Evolutionary conservation across 2,113 vertebrate genomes (phyloP).

Genomic region (Pangasianodon gigas): DNA sequence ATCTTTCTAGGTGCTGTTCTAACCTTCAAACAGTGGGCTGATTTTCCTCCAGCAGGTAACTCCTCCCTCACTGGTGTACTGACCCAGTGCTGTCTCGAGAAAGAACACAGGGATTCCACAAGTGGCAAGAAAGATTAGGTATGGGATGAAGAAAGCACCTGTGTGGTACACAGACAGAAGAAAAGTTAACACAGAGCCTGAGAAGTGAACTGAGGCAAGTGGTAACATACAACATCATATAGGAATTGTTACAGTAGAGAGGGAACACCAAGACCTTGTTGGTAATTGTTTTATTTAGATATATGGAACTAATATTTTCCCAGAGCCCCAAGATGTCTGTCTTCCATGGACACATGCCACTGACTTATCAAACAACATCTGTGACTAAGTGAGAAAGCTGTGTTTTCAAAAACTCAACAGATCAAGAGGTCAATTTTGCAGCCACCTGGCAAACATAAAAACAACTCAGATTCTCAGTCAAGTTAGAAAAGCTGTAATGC

Average conservation of each 20-base stretch:
- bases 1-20: conserved; percentile 44
- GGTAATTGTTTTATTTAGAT: background rate
- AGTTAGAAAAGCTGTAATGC: background rate
- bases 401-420: conserved; percentile 32
- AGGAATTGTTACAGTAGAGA: background rate
- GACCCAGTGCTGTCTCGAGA: conserved; percentile 88
- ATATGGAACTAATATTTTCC: conserved; percentile 21
- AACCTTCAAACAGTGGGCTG: conserved; percentile 93
- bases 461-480: background rate
- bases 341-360: conserved; percentile 24
- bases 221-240: background rate
- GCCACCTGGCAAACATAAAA: conserved; percentile 39
- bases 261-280: background rate
- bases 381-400: conserved; percentile 37
- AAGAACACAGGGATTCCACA: conserved; percentile 94
- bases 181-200: background rate
- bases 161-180: background rate
- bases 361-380: conserved; percentile 51
- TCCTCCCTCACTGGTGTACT: conserved; percentile 92
- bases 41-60: conserved; percentile 91
- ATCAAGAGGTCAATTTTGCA: conserved; percentile 42
- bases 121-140: conserved; percentile 93
- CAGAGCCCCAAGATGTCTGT: background rate
- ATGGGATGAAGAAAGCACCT: conserved; percentile 98
- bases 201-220: background rate